Conservation (phyloP, 2,888 invertebrate genomes). For the Hecatera dysodea region DNA sequence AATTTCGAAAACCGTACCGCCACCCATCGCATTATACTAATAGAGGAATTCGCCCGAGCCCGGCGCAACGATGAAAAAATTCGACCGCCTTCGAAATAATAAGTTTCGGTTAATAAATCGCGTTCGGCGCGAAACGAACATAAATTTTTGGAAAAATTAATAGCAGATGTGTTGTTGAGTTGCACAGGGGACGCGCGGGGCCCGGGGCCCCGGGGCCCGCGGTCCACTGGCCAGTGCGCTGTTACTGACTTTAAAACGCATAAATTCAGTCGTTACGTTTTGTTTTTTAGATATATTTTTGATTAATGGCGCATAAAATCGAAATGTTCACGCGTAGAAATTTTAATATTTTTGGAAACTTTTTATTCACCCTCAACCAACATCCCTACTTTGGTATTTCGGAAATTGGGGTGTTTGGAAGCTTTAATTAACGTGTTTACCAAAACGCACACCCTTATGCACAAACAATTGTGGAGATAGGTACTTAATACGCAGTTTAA, state of each 20-base stretch:
- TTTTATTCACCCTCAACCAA: constrained; percentile 66
- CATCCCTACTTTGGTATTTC: constrained; percentile 59
- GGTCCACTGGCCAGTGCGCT: constrained; percentile 76
- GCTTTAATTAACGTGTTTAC: constrained; percentile 70
- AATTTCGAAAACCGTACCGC: constrained; percentile 90
- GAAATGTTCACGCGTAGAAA: constrained; percentile 81
- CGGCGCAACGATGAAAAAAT: constrained; percentile 81
- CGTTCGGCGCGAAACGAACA: constrained; percentile 83
- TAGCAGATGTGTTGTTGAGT: constrained; percentile 90
- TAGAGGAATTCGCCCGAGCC: constrained; percentile 86
- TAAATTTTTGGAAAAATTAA: constrained; percentile 87
- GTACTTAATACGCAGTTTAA: constrained; percentile 58
- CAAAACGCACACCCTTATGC: constrained; percentile 65
- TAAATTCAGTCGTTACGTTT: constrained; percentile 86
- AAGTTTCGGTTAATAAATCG: constrained; percentile 89
- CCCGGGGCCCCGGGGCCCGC: constrained; percentile 67
- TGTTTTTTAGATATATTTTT: constrained; percentile 85
- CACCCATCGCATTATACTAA: constrained; percentile 91
- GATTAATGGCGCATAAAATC: constrained; percentile 88
- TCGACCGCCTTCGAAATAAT: constrained; percentile 85
- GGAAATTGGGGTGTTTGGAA: constrained; percentile 67
- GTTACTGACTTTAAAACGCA: constrained; percentile 86
- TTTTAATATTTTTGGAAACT: constrained; percentile 76
- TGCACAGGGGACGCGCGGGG: constrained; percentile 73
- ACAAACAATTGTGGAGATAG: constrained; percentile 66